Percentiles rank a stretch among this genome's conserved stretches.
These are phyloP conservation scores for Drosophila neonasuta DNA, from an alignment of 2,888 invertebrate species.

Conservation along the genomic window DNA sequence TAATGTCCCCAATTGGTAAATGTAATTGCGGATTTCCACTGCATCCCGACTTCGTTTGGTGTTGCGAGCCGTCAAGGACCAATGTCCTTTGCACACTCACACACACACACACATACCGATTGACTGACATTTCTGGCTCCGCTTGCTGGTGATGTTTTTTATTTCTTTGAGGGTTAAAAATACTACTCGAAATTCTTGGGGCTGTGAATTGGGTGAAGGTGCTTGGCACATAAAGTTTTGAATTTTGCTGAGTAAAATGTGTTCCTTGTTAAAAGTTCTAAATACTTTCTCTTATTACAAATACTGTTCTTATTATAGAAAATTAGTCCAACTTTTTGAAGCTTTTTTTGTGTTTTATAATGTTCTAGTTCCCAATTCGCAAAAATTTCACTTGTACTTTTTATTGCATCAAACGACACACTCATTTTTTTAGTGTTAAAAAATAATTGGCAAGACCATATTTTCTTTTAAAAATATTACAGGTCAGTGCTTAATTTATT, in stretches of 20 bases:
- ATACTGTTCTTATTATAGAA: not conserved
- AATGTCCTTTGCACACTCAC: constrained; percentile 1
- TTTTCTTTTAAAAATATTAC: too few species aligned
- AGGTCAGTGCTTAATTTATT: too few species aligned
- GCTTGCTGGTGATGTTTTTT: not conserved
- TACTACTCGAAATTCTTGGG: not conserved
- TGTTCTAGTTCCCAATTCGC: not conserved
- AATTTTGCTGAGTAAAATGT: not conserved
- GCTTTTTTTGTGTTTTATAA: not conserved
- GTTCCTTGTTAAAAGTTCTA: not conserved
- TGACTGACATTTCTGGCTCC: not conserved
- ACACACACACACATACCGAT: not conserved
- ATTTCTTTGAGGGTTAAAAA: not conserved
- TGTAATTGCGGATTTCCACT: constrained; percentile 32
- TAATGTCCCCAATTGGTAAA: constrained; percentile 43
- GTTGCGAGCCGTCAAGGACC: not conserved
- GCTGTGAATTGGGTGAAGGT: not conserved
- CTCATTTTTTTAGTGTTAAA: too few species aligned
- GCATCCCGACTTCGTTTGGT: not conserved
- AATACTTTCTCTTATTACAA: not conserved
- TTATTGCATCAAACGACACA: not conserved
- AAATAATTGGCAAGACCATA: too few species aligned
- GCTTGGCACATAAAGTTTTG: not conserved
- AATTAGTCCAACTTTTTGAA: not conserved
- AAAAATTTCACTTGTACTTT: not conserved